Evolutionary conservation across 2,113 vertebrate genomes (phyloP).

Genomic region (Scolopax mira): DNA sequence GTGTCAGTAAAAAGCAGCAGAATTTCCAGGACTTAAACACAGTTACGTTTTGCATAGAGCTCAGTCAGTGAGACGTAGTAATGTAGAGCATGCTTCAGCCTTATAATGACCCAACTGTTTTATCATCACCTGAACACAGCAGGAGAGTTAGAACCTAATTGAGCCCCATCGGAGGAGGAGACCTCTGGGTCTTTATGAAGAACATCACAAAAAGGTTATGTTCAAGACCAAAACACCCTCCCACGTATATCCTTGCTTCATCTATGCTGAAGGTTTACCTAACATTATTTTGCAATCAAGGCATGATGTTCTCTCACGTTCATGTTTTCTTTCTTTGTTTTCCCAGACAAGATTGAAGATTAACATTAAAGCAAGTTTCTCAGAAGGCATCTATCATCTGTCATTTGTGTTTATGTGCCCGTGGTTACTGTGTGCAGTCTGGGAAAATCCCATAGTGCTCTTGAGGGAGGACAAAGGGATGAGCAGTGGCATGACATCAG

Average conservation of each 20-base stretch:
- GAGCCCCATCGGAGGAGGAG: not conserved
- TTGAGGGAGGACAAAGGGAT: not conserved
- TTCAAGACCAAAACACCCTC: not conserved
- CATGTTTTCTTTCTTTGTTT: not conserved
- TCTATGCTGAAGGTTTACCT: not conserved
- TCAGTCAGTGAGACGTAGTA: not conserved
- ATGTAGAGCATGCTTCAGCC: not conserved
- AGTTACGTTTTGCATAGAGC: not conserved
- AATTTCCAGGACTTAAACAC: not conserved
- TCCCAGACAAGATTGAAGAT: not conserved
- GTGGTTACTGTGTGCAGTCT: not conserved
- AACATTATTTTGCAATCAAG: not conserved
- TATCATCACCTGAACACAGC: not conserved
- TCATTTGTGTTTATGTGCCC: not conserved
- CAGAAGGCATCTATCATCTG: not conserved
- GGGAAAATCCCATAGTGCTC: not conserved
- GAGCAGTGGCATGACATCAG: not conserved
- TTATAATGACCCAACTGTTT: not conserved
- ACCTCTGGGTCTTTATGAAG: not conserved
- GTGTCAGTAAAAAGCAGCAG: not conserved
- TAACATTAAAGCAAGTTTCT: not conserved
- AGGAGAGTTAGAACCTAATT: not conserved
- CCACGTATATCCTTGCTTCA: not conserved
- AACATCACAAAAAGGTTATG: not conserved
- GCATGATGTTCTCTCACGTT: not conserved